Evolutionary conservation across 2,113 vertebrate species (phyloP).

Genomic region (Protobothrops mucrosquamatus): DNA sequence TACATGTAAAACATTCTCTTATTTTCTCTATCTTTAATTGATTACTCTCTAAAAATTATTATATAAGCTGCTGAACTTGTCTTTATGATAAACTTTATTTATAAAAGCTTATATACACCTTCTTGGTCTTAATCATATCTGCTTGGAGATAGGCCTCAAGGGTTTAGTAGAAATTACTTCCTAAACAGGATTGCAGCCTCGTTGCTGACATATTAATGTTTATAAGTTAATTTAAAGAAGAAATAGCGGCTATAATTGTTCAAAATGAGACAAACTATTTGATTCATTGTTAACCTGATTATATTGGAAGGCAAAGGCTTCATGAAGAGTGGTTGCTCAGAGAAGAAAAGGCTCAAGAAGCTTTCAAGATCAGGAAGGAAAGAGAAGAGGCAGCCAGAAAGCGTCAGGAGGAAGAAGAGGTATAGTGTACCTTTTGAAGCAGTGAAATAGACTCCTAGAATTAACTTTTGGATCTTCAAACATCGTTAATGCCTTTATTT

Average conservation of each 20-base stretch:
- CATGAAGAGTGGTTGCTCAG: constrained; percentile 89
- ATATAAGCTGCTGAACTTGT: neutral
- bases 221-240: neutral
- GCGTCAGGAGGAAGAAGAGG: constrained; percentile 91
- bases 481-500: constrained; percentile 14
- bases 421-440: constrained; percentile 44
- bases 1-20: neutral
- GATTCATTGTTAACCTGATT: constrained; percentile 39
- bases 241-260: neutral
- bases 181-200: neutral
- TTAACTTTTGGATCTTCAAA: neutral
- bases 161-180: neutral
- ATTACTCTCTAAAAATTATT: neutral
- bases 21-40: neutral
- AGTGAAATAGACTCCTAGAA: neutral
- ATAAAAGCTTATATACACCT: neutral
- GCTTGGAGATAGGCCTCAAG: neutral
- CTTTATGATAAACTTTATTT: neutral
- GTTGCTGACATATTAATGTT: neutral
- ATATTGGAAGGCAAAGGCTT: constrained; percentile 74
- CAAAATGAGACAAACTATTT: neutral
- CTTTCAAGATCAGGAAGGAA: constrained; percentile 81
- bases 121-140: neutral
- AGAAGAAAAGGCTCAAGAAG: constrained; percentile 88
- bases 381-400: constrained; percentile 82